Percentiles rank a stretch among this genome's conserved stretches.
Conservation (phyloP, 2,888 invertebrate genomes). For the Fragum fragum region DNA sequence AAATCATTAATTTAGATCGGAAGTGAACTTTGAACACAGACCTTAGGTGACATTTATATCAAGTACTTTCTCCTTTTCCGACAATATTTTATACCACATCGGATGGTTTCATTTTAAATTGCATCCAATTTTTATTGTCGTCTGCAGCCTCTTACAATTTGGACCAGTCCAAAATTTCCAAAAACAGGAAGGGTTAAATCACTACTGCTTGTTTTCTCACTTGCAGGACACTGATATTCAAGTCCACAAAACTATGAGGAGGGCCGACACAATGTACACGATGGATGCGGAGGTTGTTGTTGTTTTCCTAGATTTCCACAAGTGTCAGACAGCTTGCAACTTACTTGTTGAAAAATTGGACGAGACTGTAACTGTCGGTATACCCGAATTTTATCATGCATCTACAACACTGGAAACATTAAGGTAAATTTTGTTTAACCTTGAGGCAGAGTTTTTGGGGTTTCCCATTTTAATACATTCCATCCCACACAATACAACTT, state of each 20-base stretch:
- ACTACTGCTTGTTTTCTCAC: not conserved
- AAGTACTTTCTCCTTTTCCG: too few species aligned
- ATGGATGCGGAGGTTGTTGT: constrained; percentile 79
- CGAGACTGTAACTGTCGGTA: constrained; percentile 79
- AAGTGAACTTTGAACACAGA: too few species aligned
- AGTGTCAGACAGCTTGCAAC: constrained; percentile 82
- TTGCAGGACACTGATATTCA: constrained; percentile 82
- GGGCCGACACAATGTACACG: constrained; percentile 76
- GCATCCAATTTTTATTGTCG: too few species aligned
- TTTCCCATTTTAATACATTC: constrained; percentile 7
- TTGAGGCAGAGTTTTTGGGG: too few species aligned
- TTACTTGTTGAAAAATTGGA: constrained; percentile 84
- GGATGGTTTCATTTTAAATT: too few species aligned
- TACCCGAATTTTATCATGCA: constrained; percentile 82
- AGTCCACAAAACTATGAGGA: constrained; percentile 77
- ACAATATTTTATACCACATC: too few species aligned
- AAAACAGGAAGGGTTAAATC: too few species aligned
- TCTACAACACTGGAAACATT: constrained; percentile 80
- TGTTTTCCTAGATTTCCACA: constrained; percentile 80
- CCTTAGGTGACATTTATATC: too few species aligned
- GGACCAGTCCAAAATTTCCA: too few species aligned
- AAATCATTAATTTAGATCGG: too few species aligned
- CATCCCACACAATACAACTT: not conserved
- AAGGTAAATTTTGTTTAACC: constrained; percentile 72
- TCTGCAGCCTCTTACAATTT: too few species aligned